Evolutionary conservation across 1,140 invertebrate species (phyloP).

Genomic region (Zaprionus tsacasi): DNA sequence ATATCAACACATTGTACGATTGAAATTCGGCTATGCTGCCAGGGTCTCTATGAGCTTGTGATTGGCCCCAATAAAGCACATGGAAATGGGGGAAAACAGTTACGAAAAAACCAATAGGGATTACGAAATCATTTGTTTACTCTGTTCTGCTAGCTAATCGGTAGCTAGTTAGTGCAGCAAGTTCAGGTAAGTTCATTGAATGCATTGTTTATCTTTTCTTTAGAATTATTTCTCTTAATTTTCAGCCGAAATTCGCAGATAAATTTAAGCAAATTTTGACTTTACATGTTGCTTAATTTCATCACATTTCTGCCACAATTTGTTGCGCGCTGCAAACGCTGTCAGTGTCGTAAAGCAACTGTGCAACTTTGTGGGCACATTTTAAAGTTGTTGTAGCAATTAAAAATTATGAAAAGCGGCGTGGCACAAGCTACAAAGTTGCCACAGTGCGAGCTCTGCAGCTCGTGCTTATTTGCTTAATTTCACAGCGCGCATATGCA

Average conservation of each 20-base stretch:
- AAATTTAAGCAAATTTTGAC: neutral
- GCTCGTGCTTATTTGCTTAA: slow-evolving; percentile 74
- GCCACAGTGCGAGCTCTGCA: slow-evolving; percentile 22
- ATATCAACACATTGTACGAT: slow-evolving; percentile 78
- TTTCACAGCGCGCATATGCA: slow-evolving; percentile 71
- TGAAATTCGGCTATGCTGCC: slow-evolving; percentile 62
- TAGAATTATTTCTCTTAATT: too few species aligned
- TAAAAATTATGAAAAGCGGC: slow-evolving; percentile 48
- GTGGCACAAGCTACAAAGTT: slow-evolving; percentile 46
- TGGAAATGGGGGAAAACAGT: neutral
- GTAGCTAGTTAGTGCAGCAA: neutral
- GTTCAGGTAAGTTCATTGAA: neutral
- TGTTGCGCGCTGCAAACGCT: slow-evolving; percentile 2
- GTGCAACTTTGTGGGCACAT: slow-evolving; percentile 22
- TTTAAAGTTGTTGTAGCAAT: slow-evolving; percentile 57
- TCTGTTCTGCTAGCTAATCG: neutral
- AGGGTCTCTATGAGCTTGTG: slow-evolving; percentile 39
- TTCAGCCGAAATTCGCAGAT: neutral
- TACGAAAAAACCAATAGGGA: neutral
- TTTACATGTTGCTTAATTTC: neutral
- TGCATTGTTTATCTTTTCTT: too few species aligned
- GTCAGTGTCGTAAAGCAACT: slow-evolving; percentile 7
- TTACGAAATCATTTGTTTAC: neutral
- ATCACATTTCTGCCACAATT: neutral
- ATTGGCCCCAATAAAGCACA: slow-evolving; percentile 55